Conservation (phyloP, 2,797 vertebrate species). For the Hirundo rustica region DNA sequence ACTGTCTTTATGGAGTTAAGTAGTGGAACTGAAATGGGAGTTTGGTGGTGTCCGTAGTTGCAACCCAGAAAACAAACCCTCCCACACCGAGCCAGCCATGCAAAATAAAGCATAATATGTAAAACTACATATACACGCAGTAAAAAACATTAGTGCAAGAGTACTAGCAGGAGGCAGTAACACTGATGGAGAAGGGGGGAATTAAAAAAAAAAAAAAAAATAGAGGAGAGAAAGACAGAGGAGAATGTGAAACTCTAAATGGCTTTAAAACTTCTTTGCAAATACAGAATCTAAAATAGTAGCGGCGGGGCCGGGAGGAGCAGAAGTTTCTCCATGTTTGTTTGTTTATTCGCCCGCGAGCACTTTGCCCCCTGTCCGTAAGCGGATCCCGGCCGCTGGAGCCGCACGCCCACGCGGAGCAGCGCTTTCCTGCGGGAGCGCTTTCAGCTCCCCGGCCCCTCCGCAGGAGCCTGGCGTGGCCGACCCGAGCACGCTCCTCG, state of each 20-base stretch:
- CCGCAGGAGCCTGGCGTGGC: background rate
- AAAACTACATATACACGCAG: background rate
- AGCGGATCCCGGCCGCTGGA: background rate
- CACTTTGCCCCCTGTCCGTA: background rate
- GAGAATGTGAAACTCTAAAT: background rate
- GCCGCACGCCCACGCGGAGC: background rate
- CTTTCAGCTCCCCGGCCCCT: too few relatives aligned
- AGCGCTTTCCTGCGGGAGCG: background rate
- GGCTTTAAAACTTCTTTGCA: background rate
- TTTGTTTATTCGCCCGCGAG: background rate
- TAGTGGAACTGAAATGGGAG: background rate
- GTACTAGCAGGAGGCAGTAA: background rate
- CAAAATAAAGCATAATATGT: background rate
- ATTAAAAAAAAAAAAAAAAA: too few relatives aligned
- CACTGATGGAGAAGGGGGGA: background rate
- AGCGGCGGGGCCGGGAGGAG: background rate
- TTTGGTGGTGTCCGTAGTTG: background rate
- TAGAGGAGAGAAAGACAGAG: too few relatives aligned
- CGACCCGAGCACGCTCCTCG: fast-evolving
- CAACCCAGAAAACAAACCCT: background rate
- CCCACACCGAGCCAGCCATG: background rate
- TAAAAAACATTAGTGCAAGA: background rate
- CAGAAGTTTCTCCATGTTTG: background rate
- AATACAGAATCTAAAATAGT: fast-evolving
- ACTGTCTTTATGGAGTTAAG: background rate